Evolutionary conservation across 2,797 vertebrate genomes (phyloP).

Genomic region (Molossus molossus): DNA sequence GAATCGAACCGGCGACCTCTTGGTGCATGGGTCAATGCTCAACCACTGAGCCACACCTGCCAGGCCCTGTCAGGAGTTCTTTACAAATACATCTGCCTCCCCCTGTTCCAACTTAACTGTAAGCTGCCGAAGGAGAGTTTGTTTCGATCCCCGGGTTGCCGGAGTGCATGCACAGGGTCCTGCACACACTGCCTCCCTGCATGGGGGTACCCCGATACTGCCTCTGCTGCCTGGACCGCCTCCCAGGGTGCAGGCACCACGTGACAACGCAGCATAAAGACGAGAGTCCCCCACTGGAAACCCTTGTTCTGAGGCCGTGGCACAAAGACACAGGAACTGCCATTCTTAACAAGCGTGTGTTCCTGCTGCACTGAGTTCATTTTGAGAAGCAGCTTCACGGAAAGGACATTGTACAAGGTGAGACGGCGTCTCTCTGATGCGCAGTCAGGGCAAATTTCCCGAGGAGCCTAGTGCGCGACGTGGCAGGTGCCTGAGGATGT

Average conservation of each 20-base stretch:
- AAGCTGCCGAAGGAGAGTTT: background rate
- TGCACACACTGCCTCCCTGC: background rate
- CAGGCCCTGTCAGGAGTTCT: background rate
- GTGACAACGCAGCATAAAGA: background rate
- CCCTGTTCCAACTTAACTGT: background rate
- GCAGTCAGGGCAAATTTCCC: background rate
- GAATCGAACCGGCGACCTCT: too few species aligned
- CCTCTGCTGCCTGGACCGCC: background rate
- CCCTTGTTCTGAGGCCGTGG: background rate
- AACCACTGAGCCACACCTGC: too few species aligned
- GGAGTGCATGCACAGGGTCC: background rate
- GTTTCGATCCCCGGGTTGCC: background rate
- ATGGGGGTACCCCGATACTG: background rate
- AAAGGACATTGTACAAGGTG: constrained; percentile 10
- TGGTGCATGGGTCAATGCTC: too few species aligned
- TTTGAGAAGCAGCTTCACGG: constrained; percentile 49
- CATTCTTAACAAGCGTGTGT: background rate
- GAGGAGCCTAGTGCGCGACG: constrained; percentile 31
- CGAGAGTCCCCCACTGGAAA: background rate
- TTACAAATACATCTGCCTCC: background rate
- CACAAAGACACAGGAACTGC: constrained; percentile 31
- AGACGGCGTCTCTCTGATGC: constrained; percentile 64
- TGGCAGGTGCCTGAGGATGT: constrained; percentile 56
- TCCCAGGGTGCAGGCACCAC: background rate
- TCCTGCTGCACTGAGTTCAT: constrained; percentile 26